Conservation (phyloP, 2,797 vertebrate genomes). For the Remorina albescens region DNA sequence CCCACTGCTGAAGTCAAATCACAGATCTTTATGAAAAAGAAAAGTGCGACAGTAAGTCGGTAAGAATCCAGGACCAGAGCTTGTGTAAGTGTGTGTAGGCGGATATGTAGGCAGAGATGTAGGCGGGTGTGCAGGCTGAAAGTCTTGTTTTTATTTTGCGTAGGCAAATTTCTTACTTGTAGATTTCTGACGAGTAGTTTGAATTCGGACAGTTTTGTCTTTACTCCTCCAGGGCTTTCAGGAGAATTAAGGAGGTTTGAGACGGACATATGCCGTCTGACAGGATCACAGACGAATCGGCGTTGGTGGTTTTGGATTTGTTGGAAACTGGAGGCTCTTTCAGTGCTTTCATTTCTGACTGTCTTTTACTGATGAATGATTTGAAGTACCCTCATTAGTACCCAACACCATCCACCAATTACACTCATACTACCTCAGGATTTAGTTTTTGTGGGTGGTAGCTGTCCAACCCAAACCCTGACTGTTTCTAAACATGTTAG, state of each 20-base stretch:
- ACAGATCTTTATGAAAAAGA: conserved; percentile 3
- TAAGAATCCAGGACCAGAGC: conserved; percentile 25
- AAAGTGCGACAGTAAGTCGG: not conserved
- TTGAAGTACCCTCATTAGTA: not conserved
- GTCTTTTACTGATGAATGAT: not conserved
- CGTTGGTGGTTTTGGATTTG: not conserved
- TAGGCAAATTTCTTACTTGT: conserved; percentile 29
- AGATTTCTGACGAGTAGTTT: conserved; percentile 20
- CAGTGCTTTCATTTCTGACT: not conserved
- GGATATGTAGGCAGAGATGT: conserved; percentile 44
- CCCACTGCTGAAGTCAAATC: too few species aligned
- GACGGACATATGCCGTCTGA: not conserved
- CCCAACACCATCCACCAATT: not conserved
- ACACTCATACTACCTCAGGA: not conserved
- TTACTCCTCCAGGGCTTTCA: not conserved
- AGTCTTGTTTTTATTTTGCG: conserved; percentile 11
- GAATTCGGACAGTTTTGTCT: not conserved
- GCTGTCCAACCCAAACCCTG: not conserved
- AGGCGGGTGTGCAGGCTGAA: conserved; percentile 44
- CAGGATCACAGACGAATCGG: not conserved
- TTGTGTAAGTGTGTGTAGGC: conserved; percentile 57
- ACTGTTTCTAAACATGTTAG: not conserved
- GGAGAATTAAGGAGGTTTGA: not conserved
- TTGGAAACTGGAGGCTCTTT: not conserved
- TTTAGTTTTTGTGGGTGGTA: not conserved